These are phyloP conservation scores for Darevskia mixta DNA, from an alignment of 2,797 vertebrate genomes.

Conservation along the genomic window DNA sequence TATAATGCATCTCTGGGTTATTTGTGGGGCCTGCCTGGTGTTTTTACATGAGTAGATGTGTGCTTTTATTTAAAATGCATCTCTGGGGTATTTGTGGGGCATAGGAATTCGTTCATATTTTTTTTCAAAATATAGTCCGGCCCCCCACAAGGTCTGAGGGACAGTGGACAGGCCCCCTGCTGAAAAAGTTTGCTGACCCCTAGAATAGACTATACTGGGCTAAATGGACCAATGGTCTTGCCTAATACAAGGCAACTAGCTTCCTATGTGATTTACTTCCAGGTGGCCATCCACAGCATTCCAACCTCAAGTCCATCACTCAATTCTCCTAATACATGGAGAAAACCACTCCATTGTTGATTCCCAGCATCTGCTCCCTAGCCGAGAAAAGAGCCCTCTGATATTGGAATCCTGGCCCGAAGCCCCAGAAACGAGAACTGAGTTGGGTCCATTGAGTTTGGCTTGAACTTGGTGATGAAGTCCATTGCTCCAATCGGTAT, in stretches of 20 bases:
- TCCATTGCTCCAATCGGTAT: background rate
- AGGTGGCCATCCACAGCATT: background rate
- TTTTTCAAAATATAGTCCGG: too few species aligned
- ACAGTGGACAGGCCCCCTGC: too few species aligned
- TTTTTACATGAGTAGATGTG: too few species aligned
- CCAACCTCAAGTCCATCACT: background rate
- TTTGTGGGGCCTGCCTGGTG: too few species aligned
- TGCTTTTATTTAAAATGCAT: too few species aligned
- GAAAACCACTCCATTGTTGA: background rate
- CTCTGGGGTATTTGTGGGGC: too few species aligned
- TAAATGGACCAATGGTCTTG: background rate
- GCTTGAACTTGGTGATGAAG: background rate
- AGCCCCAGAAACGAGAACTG: background rate
- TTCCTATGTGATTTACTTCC: background rate
- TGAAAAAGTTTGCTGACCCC: too few species aligned
- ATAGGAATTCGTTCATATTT: too few species aligned
- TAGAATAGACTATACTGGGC: background rate
- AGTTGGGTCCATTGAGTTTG: background rate
- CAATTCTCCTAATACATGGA: too few species aligned
- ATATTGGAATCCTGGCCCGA: background rate
- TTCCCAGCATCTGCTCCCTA: background rate
- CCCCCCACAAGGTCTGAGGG: too few species aligned
- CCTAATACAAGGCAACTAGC: background rate
- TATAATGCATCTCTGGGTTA: too few species aligned
- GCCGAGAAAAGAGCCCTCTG: background rate